phyloP scores from a whole-genome alignment of 2,113 vertebrate species.

The Gnathonemus echidnorhynchus region DNA sequence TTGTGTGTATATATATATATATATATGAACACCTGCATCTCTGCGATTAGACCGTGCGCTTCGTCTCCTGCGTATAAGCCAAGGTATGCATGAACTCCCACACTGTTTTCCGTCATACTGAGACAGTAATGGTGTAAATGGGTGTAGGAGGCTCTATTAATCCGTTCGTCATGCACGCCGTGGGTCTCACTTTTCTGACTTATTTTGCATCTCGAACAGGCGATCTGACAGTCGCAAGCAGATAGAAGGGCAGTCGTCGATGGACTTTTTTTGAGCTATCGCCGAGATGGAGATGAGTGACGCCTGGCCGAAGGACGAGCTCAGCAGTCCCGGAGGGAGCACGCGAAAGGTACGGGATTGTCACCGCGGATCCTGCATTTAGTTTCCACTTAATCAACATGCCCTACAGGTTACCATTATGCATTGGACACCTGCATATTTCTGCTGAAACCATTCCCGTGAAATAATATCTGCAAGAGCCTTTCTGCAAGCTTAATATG shows the following conservation, averaged over 20 bases:
- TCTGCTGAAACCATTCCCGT: not conserved
- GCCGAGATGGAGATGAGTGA: constrained; percentile 37
- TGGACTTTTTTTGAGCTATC: not conserved
- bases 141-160: not conserved
- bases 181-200: not conserved
- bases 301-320: constrained; percentile 45
- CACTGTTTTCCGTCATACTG: not conserved
- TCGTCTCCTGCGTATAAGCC: not conserved
- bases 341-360: constrained; percentile 51
- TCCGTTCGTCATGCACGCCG: not conserved
- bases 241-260: not conserved
- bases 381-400: not conserved
- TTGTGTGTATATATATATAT: not conserved
- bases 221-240: not conserved
- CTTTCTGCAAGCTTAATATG: not conserved
- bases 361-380: not conserved
- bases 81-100: not conserved
- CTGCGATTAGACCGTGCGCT: not conserved
- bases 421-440: not conserved
- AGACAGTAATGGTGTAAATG: not conserved
- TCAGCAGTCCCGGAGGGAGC: constrained; percentile 38
- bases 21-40: not conserved
- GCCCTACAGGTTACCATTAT: not conserved
- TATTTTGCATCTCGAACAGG: not conserved
- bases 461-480: not conserved